Conservation (phyloP, 2,113 vertebrate genomes). For the Uria aalge region DNA sequence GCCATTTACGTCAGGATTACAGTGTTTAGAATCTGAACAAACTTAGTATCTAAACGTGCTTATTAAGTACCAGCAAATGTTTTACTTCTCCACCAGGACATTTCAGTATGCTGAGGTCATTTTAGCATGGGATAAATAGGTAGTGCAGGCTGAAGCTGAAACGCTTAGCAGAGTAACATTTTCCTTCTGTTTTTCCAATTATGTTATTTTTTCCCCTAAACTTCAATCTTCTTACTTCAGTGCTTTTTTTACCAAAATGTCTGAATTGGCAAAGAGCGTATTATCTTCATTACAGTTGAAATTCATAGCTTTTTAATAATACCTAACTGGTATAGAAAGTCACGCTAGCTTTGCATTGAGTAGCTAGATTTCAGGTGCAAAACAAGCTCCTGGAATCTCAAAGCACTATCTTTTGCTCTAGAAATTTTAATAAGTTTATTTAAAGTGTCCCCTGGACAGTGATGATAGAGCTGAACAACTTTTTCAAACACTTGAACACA, state of each 20-base stretch:
- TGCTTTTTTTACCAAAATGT: not conserved
- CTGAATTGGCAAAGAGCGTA: not conserved
- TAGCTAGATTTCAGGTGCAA: not conserved
- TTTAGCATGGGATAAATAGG: not conserved
- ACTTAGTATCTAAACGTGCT: not conserved
- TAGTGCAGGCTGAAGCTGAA: not conserved
- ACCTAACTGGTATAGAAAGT: not conserved
- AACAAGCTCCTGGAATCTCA: not conserved
- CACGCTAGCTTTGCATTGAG: not conserved
- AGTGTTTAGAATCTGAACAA: not conserved
- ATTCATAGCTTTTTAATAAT: not conserved
- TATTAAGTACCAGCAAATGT: not conserved
- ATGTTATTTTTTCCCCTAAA: not conserved
- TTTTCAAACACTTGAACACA: not conserved
- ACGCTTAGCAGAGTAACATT: not conserved
- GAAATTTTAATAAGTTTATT: not conserved
- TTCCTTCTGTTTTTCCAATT: not conserved
- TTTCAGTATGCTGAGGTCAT: constrained; percentile 23
- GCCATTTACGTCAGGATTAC: not conserved
- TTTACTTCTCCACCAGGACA: constrained; percentile 38
- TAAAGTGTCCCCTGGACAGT: not conserved
- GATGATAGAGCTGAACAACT: not conserved
- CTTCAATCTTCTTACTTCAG: not conserved
- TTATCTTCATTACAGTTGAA: not conserved
- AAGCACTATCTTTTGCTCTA: not conserved